A percentile compares a stretch with the other conserved stretches of the same genome.
Conservation (phyloP, 2,113 vertebrate genomes). For the Pelusios castaneus region DNA sequence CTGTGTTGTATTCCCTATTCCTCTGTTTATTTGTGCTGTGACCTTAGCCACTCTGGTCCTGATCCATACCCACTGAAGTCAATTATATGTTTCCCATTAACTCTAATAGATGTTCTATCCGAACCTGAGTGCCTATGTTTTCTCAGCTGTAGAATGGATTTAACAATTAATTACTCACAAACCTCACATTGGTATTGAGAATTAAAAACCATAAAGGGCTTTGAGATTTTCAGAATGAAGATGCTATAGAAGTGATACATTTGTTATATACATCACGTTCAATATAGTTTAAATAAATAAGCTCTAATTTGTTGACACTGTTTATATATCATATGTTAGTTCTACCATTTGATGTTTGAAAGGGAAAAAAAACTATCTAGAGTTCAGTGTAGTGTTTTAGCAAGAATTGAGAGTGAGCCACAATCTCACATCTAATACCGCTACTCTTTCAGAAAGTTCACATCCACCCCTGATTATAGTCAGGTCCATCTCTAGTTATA, state of each 20-base stretch:
- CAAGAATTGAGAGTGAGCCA: background rate
- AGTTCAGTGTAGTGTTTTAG: background rate
- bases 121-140: background rate
- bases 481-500: background rate
- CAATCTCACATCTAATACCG: background rate
- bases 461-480: background rate
- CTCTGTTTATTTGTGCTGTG: background rate
- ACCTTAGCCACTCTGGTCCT: background rate
- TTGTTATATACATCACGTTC: background rate
- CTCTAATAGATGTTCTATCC: background rate
- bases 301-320: background rate
- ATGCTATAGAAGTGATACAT: background rate
- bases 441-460: background rate
- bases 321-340: background rate
- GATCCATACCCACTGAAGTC: background rate
- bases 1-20: background rate
- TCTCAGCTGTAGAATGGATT: background rate
- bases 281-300: background rate
- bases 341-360: background rate
- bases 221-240: constrained; percentile 1
- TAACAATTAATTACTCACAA: background rate
- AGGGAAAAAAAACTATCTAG: background rate
- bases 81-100: background rate
- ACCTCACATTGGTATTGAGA: background rate
- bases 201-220: background rate